Evolutionary conservation across 2,113 vertebrate species (phyloP).

Genomic region (Pseudopipra pipra): DNA sequence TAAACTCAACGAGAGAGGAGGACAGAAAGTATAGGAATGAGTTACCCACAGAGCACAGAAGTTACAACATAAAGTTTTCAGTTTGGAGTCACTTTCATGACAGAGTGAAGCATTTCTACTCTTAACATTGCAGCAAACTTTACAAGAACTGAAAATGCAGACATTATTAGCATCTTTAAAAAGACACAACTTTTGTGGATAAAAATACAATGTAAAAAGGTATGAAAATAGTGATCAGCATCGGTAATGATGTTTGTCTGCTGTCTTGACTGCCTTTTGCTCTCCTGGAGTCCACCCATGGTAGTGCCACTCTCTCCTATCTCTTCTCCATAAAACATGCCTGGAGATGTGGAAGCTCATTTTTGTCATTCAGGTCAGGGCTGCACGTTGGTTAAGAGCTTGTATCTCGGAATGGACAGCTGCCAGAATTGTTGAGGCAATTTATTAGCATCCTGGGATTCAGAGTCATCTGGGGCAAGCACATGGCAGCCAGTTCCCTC

Average conservation of each 20-base stretch:
- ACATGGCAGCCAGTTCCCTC: background rate
- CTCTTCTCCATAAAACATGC: background rate
- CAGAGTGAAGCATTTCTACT: background rate
- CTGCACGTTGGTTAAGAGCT: background rate
- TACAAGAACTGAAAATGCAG: background rate
- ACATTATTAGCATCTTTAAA: background rate
- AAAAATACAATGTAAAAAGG: background rate
- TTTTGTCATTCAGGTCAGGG: background rate
- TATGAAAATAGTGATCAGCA: background rate
- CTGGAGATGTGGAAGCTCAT: background rate
- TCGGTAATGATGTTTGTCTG: background rate
- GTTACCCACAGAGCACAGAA: background rate
- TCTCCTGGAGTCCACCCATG: background rate
- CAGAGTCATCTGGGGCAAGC: background rate
- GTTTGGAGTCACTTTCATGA: background rate
- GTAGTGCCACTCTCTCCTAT: background rate
- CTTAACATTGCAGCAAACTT: background rate
- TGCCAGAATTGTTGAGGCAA: background rate
- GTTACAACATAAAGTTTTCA: background rate
- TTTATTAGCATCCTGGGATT: background rate
- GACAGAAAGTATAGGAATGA: background rate
- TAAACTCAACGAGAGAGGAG: background rate
- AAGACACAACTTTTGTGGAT: background rate
- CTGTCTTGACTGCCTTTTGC: background rate
- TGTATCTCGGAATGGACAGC: fast-evolving